These are phyloP conservation scores for Zaprionus obscuricornis DNA, from an alignment of 2,888 invertebrate species.

Conservation along the genomic window DNA sequence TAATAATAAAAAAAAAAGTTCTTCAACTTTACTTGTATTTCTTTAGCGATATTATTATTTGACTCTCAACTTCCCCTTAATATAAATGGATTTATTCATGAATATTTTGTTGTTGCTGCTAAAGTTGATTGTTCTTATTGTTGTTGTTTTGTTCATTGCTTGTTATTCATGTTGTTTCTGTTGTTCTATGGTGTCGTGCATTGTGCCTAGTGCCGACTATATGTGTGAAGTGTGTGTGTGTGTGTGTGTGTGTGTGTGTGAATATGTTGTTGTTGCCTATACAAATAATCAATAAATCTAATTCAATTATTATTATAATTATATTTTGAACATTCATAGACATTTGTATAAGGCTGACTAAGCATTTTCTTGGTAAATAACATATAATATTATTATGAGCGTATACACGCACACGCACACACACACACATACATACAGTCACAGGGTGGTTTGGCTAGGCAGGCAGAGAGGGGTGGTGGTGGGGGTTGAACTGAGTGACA, in stretches of 20 bases:
- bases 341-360: conserved; percentile 80
- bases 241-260: background rate
- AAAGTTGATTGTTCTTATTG: conserved; percentile 5
- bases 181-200: conserved; percentile 40
- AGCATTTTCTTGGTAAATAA: conserved; percentile 79
- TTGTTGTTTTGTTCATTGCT: conserved; percentile 6
- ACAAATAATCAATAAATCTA: conserved; percentile 80
- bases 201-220: conserved; percentile 13
- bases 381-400: conserved; percentile 78
- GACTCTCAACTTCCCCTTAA: conserved; percentile 59
- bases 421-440: conserved; percentile 2
- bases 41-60: conserved; percentile 59
- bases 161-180: conserved; percentile 23
- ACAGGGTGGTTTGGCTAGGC: background rate
- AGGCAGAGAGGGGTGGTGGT: conserved; percentile 25
- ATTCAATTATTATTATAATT: conserved; percentile 80
- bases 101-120: conserved; percentile 17
- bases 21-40: conserved; percentile 40
- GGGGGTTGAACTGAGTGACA: conserved; percentile 65
- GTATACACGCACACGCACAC: conserved; percentile 40
- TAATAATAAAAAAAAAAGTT: too few species aligned
- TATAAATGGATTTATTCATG: conserved; percentile 61
- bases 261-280: conserved; percentile 38
- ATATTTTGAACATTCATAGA: conserved; percentile 79
- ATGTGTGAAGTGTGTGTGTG: too few species aligned